These are phyloP conservation scores for Anoplolepis gracilipes DNA, from an alignment of 1,140 invertebrate genomes.

Conservation along the genomic window DNA sequence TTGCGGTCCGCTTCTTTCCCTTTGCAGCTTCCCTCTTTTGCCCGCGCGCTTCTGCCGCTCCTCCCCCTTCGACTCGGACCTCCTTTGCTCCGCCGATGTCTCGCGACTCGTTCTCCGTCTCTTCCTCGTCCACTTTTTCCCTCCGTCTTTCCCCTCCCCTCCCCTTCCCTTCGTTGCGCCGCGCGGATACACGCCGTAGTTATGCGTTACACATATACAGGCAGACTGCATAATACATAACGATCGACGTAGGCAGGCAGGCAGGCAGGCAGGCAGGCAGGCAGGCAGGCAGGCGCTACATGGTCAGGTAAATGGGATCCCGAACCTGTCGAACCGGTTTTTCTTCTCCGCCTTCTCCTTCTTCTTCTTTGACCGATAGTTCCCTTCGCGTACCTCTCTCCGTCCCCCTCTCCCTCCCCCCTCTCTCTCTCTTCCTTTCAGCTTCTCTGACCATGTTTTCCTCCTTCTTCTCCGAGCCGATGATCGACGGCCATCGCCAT, in stretches of 20 bases:
- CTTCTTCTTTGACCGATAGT: slow-evolving; percentile 29
- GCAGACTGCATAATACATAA: slow-evolving; percentile 82
- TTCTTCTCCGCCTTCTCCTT: slow-evolving; percentile 55
- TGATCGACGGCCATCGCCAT: slow-evolving; percentile 68
- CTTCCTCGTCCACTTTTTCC: slow-evolving; percentile 59
- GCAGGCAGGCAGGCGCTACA: slow-evolving; percentile 74
- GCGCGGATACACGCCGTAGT: slow-evolving; percentile 74
- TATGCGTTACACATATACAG: slow-evolving; percentile 83
- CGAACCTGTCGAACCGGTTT: slow-evolving; percentile 84
- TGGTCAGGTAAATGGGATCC: slow-evolving; percentile 81
- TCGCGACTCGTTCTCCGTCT: slow-evolving; percentile 39
- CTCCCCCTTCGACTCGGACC: slow-evolving; percentile 48
- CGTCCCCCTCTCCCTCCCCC: background rate
- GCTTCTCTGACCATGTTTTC: background rate
- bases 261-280: slow-evolving; percentile 25
- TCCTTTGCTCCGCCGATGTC: background rate
- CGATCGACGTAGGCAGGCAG: slow-evolving; percentile 76
- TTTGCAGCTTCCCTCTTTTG: slow-evolving; percentile 21
- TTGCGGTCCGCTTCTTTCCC: slow-evolving; percentile 59
- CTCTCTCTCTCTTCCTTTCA: background rate
- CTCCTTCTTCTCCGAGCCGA: slow-evolving; percentile 35
- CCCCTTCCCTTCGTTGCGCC: background rate
- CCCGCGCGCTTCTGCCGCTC: background rate
- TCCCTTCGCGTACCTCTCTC: slow-evolving; percentile 43
- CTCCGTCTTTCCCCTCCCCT: slow-evolving; percentile 1